These are phyloP conservation scores for Theretra japonica DNA, from an alignment of 2,888 invertebrate species.

Conservation along the genomic window DNA sequence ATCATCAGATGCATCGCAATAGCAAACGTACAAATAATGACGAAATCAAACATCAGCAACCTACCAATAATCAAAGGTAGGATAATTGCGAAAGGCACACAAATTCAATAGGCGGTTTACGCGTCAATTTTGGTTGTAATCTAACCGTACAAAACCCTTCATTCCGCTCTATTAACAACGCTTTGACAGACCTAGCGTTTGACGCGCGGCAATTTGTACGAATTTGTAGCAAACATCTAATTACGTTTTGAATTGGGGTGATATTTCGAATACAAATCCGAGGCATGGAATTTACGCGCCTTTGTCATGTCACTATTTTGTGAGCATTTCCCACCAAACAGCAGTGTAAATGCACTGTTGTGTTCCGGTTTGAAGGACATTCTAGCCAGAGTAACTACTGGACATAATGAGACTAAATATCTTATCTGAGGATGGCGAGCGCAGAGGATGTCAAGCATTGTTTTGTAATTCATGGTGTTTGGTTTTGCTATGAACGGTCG, in stretches of 20 bases:
- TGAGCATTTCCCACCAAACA: too few species aligned
- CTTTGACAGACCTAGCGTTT: slow-evolving; percentile 18
- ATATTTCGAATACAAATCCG: background rate
- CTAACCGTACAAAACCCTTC: background rate
- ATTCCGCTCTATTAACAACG: slow-evolving; percentile 23
- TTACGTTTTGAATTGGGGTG: background rate
- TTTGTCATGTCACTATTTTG: too few species aligned
- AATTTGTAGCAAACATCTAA: slow-evolving; percentile 14
- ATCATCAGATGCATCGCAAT: background rate
- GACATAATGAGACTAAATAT: too few species aligned
- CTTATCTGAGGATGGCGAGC: too few species aligned
- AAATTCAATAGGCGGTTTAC: background rate
- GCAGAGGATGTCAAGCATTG: too few species aligned
- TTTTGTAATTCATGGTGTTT: too few species aligned
- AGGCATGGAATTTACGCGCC: too few species aligned
- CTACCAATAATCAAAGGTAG: background rate
- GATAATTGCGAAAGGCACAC: background rate
- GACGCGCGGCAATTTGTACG: slow-evolving; percentile 16
- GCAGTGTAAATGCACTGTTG: too few species aligned
- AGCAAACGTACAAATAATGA: background rate
- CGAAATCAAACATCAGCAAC: background rate
- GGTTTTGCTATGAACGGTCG: too few species aligned
- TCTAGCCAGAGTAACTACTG: too few species aligned
- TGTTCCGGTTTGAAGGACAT: too few species aligned
- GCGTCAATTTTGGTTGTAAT: background rate